Conservation (phyloP, 1,140 invertebrate genomes). For the Capitella teleta region DNA sequence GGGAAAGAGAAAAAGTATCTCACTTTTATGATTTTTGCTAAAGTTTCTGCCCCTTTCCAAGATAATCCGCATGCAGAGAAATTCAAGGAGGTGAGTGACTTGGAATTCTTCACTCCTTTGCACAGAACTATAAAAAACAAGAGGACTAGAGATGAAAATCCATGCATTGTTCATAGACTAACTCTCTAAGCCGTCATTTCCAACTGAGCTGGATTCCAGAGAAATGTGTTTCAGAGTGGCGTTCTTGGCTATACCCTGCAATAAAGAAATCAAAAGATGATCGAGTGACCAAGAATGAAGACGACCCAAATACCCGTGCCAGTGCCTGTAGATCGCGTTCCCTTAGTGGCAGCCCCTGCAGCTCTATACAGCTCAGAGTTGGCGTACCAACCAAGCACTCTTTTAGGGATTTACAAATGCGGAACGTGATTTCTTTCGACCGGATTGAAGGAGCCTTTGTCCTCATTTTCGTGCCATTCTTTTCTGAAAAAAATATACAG, state of each 20-base stretch:
- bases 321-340: conserved; percentile 29
- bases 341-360: conserved; percentile 34
- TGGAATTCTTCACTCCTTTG: conserved; percentile 35
- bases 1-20: background rate
- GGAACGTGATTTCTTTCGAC: conserved; percentile 38
- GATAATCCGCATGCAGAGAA: conserved; percentile 35
- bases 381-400: conserved; percentile 32
- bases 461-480: conserved; percentile 5
- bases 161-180: no score
- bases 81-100: conserved; percentile 34
- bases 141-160: no score
- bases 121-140: conserved; percentile 11
- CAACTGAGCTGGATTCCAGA: conserved; percentile 32
- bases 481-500: background rate
- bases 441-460: conserved; percentile 33
- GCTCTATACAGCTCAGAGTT: conserved; percentile 27
- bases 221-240: conserved; percentile 30
- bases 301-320: conserved; percentile 13
- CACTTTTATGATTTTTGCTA: conserved; percentile 41
- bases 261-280: conserved; percentile 3
- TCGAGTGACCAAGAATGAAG: background rate
- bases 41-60: conserved; percentile 24
- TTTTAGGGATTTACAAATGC: conserved; percentile 33
- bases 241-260: conserved; percentile 36
- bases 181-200: conserved; percentile 36